These are phyloP conservation scores for Arctia plantaginis DNA, from an alignment of 2,888 invertebrate species.

Conservation along the genomic window DNA sequence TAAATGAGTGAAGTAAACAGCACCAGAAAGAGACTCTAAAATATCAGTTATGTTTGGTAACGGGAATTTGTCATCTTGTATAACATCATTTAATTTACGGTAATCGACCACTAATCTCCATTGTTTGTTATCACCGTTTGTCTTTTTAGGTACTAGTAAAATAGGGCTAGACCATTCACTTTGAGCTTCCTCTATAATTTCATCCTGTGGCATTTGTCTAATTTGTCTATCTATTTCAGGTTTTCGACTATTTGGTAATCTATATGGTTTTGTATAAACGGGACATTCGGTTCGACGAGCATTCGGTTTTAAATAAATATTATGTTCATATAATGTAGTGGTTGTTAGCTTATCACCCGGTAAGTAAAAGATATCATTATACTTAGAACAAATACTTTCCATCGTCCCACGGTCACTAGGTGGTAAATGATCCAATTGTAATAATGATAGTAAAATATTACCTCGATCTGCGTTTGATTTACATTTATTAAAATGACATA, in stretches of 20 bases:
- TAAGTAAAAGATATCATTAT: neutral
- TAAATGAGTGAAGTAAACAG: no score
- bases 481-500: neutral
- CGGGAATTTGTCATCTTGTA: no score
- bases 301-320: conserved; percentile 9
- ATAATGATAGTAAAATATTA: neutral
- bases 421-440: neutral
- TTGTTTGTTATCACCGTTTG: no score
- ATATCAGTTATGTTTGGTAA: no score
- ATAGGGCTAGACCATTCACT: no score
- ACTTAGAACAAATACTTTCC: neutral
- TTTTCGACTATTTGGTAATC: conserved; percentile 19
- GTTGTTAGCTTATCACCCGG: neutral
- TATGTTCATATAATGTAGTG: neutral
- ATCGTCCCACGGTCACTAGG: neutral
- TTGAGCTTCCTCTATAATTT: no score
- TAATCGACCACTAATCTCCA: no score
- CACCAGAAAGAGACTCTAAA: no score
- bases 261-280: conserved; percentile 24
- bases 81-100: no score
- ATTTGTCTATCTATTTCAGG: conserved; percentile 24
- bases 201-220: neutral
- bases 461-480: neutral
- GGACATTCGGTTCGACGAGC: no score
- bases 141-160: no score